Base-by-base conservation (phyloP, 1,140 invertebrate genomes). In the Cyphomyrmex costatus region DNA sequence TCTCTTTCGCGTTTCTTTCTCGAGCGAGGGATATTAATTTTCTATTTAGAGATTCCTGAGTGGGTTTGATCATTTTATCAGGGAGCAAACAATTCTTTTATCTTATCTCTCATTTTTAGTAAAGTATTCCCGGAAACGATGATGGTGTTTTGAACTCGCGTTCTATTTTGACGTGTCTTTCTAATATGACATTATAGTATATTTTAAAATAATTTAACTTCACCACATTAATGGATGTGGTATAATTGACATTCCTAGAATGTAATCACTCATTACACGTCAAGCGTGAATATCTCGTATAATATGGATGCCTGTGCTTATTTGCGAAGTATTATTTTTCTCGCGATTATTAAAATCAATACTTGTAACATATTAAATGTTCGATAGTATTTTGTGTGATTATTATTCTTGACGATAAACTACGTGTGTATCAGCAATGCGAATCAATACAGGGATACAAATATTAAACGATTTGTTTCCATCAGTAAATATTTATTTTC, bases 231-330 rank as follows among this genome's bases (percentile, higher is more conserved):
- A 16, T 19, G 16, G 21, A n/a, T 8, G 27, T 16, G 14, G 5
- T 49, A 30, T 42, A 71, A 71, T 2, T 46, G 19, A 36, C 24
- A 82, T 71, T 82, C 51, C 71, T 58, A 30, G 30, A 70, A 58
- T 46, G n/a, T n/a, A n/a, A 42, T 3, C 7, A 36, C 10, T 51
- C 14, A 46, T 71, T 14, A 56, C n/a, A 36, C 21, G 0, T 19
- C 12, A 14, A 51, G 16, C 24, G 6, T 16, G 7, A 27, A 46
- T 58, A 46, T 60, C 6, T 58, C 65, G 16, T 14, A 19, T 33
- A 70, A 46, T 2, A 80, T 46, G 14, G 16, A 42, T 27, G 4
- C 2, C 27, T 53, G 21, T 10, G 24, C 16, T 21, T 70, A 56
- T 56, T 56, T 70, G 24, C 24, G 6, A 42, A 70, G 24, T 24